These are phyloP conservation scores for Schlechtendalia chinensis DNA, from an alignment of 1,140 invertebrate genomes.

Conservation along the genomic window DNA sequence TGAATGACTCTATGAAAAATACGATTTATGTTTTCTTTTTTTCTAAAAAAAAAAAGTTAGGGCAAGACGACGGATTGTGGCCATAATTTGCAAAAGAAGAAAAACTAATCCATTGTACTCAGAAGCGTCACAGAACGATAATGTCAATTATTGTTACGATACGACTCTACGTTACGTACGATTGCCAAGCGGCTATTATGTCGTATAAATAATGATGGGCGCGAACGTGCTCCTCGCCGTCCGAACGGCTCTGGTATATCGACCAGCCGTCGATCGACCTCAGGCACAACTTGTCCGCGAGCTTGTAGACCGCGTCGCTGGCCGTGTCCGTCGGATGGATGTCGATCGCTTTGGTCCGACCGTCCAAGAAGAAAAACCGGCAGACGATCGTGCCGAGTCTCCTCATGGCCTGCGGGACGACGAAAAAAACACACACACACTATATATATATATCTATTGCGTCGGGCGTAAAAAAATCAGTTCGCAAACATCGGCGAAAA, in stretches of 20 bases:
- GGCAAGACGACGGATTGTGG: too few relatives aligned
- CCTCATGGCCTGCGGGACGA: conserved; percentile 72
- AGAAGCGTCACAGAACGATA: too few relatives aligned
- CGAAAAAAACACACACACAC: too few relatives aligned
- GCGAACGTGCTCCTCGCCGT: conserved; percentile 87
- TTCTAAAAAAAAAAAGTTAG: too few relatives aligned
- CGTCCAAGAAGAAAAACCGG: conserved; percentile 92
- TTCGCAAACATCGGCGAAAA: conserved; percentile 38
- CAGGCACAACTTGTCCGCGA: conserved; percentile 86
- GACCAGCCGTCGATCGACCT: conserved; percentile 87
- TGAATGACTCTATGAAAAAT: too few relatives aligned
- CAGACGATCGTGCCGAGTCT: conserved; percentile 89
- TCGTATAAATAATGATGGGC: conserved; percentile 92
- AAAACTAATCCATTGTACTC: too few relatives aligned
- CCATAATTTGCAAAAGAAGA: too few relatives aligned
- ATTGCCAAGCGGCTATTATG: conserved; percentile 90
- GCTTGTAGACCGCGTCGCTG: conserved; percentile 79
- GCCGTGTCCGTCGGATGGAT: conserved; percentile 93
- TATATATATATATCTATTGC: too few relatives aligned
- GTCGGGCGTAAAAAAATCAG: too few relatives aligned
- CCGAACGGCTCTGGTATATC: conserved; percentile 81
- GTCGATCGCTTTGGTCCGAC: conserved; percentile 91
- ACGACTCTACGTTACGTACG: too few relatives aligned
- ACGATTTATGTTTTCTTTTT: too few relatives aligned
- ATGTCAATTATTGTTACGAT: too few relatives aligned